These are phyloP conservation scores for Phalloptychus januarius DNA, from an alignment of 2,797 vertebrate species.

Conservation along the genomic window DNA sequence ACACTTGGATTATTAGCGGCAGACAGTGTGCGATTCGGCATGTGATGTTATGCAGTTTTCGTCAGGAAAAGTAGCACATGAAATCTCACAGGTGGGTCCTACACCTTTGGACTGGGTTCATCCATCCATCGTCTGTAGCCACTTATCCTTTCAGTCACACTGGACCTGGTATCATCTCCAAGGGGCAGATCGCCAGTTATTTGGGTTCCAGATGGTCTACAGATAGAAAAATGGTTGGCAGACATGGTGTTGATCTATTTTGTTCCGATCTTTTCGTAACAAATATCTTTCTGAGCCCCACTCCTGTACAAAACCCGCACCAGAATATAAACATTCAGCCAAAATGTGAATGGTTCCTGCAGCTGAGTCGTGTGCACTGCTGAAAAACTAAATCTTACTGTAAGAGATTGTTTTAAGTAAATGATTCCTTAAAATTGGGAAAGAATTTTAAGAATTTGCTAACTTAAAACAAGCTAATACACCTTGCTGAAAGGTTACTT, in stretches of 20 bases:
- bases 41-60: conserved; percentile 42
- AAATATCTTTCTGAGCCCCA: not conserved
- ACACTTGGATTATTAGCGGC: conserved; percentile 49
- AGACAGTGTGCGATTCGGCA: conserved; percentile 34
- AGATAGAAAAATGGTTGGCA: not conserved
- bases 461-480: too few relatives aligned
- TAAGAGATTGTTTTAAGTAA: too few relatives aligned
- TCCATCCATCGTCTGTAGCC: not conserved
- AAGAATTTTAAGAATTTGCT: too few relatives aligned
- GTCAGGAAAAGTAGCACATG: not conserved
- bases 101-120: not conserved
- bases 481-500: too few relatives aligned
- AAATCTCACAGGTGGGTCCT: not conserved
- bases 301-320: not conserved
- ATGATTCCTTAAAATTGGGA: too few relatives aligned
- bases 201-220: not conserved
- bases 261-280: not conserved
- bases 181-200: not conserved
- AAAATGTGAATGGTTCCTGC: not conserved
- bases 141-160: not conserved
- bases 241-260: not conserved
- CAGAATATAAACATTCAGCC: not conserved
- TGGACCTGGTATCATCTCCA: not conserved
- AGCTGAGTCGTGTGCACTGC: not conserved
- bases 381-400: too few relatives aligned